Percentiles rank a stretch among this genome's conserved stretches.
Evolutionary conservation across 2,888 invertebrate species (phyloP).

Genomic region (Podotricha telesiphe): DNA sequence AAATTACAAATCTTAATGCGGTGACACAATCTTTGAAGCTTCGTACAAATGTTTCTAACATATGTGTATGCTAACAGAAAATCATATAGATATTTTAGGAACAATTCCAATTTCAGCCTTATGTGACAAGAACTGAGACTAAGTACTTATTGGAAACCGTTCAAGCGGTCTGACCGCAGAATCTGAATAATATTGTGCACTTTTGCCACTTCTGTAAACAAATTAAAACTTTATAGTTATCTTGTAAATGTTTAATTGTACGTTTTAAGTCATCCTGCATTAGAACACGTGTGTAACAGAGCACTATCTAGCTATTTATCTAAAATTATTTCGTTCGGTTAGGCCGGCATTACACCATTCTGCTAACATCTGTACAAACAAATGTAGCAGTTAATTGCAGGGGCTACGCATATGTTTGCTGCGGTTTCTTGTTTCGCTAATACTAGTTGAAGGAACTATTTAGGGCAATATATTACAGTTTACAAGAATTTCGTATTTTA

Average conservation of each 20-base stretch:
- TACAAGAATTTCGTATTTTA: not conserved
- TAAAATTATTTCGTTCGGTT: constrained; percentile 10
- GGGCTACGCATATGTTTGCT: constrained; percentile 3
- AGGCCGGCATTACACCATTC: not conserved
- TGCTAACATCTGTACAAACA: constrained; percentile 6
- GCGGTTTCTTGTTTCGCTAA: constrained; percentile 10
- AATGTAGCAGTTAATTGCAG: constrained; percentile 20
- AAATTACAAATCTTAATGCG: not conserved
- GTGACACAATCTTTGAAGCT: no score
- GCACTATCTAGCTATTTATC: not conserved
- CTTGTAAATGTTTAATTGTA: not conserved
- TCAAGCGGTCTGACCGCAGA: no score
- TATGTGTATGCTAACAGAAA: no score
- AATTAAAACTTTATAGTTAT: not conserved
- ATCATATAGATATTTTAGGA: no score
- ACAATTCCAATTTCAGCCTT: no score
- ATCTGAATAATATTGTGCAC: no score
- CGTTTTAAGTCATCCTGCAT: not conserved
- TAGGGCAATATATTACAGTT: constrained; percentile 12
- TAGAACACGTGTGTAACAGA: constrained; percentile 1
- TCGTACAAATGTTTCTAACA: no score
- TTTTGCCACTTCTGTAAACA: no score
- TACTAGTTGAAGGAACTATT: constrained; percentile 12
- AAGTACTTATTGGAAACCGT: no score
- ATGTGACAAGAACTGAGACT: no score